Conservation (phyloP, 2,888 invertebrate species). For the Macrostomum cliftonense region DNA sequence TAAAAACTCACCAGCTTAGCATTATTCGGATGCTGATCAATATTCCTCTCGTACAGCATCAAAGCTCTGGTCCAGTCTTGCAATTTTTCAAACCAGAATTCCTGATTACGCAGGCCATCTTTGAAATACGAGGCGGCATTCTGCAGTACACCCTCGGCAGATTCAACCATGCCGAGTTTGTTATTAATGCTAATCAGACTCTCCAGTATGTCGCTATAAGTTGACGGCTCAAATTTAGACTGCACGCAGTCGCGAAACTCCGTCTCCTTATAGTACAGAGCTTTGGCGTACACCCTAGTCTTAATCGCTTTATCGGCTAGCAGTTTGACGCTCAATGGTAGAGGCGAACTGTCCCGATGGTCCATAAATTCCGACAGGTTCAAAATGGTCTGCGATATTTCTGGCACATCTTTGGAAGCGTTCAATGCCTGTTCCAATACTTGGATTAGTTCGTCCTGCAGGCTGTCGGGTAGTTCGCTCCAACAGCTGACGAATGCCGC, state of each 20-base stretch:
- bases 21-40: conserved; percentile 37
- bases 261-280: conserved; percentile 71
- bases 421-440: conserved; percentile 66
- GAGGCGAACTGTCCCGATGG: conserved; percentile 74
- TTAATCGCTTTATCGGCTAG: conserved; percentile 83
- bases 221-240: neutral
- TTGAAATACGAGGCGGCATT: conserved; percentile 63
- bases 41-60: conserved; percentile 59
- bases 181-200: conserved; percentile 82
- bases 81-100: conserved; percentile 92
- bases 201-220: conserved; percentile 55
- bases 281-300: conserved; percentile 65
- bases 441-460: conserved; percentile 63
- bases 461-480: conserved; percentile 67
- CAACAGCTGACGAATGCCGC: conserved; percentile 97
- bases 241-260: conserved; percentile 53
- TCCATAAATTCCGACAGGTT: conserved; percentile 99
- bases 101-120: conserved; percentile 42
- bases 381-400: conserved; percentile 80
- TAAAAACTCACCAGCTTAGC: conserved; percentile 14
- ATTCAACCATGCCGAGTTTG: conserved; percentile 90
- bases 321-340: conserved; percentile 67
- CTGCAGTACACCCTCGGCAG: conserved; percentile 71
- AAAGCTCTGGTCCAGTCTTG: conserved; percentile 96
- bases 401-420: conserved; percentile 71